Evolutionary conservation across 2,888 invertebrate genomes (phyloP).

Genomic region (Galerucella pusilla): DNA sequence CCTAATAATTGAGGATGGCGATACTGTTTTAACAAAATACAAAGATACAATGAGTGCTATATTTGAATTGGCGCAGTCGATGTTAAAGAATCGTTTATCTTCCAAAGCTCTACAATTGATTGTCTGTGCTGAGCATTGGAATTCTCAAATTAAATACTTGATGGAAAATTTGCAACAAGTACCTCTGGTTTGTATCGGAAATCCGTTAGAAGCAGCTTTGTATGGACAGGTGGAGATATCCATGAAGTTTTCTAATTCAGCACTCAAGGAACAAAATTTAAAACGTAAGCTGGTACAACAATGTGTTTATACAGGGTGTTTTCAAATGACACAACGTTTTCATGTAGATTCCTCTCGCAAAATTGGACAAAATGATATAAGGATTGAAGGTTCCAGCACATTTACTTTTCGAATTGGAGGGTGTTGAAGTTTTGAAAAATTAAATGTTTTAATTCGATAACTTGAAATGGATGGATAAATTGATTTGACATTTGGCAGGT

Average conservation of each 20-base stretch:
- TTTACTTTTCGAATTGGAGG: no score
- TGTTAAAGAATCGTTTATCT: conserved; percentile 64
- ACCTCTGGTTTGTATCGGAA: conserved; percentile 76
- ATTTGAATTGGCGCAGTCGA: conserved; percentile 64
- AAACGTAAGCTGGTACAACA: conserved; percentile 61
- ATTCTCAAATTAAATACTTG: conserved; percentile 69
- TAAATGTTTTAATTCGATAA: no score
- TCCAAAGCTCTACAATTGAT: conserved; percentile 70
- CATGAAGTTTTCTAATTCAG: conserved; percentile 61
- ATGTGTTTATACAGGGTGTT: no score
- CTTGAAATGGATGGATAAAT: no score
- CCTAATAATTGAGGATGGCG: conserved; percentile 78
- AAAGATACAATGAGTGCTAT: conserved; percentile 65
- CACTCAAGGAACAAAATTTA: conserved; percentile 57
- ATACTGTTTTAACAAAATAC: conserved; percentile 71
- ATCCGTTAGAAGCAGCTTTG: conserved; percentile 79
- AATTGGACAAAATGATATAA: no score
- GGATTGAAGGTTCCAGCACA: no score
- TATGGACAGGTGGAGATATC: conserved; percentile 71
- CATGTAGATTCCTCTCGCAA: no score
- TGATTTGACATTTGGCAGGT: no score
- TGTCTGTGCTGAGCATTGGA: conserved; percentile 74
- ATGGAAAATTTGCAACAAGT: conserved; percentile 67
- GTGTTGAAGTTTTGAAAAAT: no score
- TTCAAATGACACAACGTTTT: no score